Percentiles rank a stretch among this genome's conserved stretches.
These are phyloP conservation scores for Microplitis mediator DNA, from an alignment of 1,140 invertebrate genomes.

Conservation along the genomic window DNA sequence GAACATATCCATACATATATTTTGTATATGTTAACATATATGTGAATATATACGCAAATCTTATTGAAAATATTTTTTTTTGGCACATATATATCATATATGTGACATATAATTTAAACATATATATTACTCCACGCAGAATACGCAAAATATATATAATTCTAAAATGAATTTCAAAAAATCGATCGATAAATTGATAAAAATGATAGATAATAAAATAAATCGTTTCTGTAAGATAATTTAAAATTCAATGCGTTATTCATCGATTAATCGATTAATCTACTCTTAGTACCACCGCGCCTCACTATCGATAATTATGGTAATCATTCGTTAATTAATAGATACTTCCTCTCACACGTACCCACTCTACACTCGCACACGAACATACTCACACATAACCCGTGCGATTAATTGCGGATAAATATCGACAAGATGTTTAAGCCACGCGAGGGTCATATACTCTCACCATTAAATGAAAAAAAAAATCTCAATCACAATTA, in stretches of 20 bases:
- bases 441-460: conserved; percentile 30
- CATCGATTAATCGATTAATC: conserved; percentile 26
- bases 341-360: conserved; percentile 26
- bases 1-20: no score
- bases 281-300: conserved; percentile 17
- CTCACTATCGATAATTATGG: conserved; percentile 27
- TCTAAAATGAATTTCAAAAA: no score
- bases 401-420: conserved; percentile 30
- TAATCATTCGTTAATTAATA: conserved; percentile 32
- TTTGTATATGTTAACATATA: no score
- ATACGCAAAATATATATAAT: no score
- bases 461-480: conserved; percentile 3
- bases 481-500: background rate
- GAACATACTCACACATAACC: no score
- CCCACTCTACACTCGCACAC: background rate
- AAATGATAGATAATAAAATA: background rate
- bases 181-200: no score
- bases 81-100: no score
- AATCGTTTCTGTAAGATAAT: background rate
- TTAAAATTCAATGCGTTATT: conserved; percentile 16
- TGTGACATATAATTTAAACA: no score
- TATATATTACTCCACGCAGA: no score
- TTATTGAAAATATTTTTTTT: no score
- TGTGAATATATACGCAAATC: no score
- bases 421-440: conserved; percentile 30